Base-by-base conservation (phyloP, 2,888 invertebrate genomes). In the Andricus quercusramuli region DNA sequence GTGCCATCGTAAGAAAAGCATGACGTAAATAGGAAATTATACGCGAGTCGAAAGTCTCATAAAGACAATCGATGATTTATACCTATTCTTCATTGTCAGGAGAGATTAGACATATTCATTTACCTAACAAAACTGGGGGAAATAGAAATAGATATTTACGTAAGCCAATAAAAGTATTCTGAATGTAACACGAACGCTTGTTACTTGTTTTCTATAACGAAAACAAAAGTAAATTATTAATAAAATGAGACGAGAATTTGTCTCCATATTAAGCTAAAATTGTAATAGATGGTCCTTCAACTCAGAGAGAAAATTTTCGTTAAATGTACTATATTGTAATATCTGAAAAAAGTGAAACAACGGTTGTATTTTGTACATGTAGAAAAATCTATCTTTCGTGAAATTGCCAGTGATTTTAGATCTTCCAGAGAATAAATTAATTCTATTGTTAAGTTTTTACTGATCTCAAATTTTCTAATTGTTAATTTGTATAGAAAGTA, bases 1-100 rank as follows among this genome's bases (percentile, higher is more conserved):
- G 74, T 74, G 74, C 74, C 74, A 74, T 56, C 32, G 74, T 59
- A 59, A 29, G 29, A 29, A 74, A 56, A 74, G 56, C 32, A n/a
- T 64, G 64, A 17, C 64, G 32, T 74, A 32, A 74, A n/a, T 74
- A 56, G 51, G 3, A 74, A 74, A 56, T 32, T 13, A 51, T 59
- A 20, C 74, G 22, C 56, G 59, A 56, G 1, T 74, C 47, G n/a
- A 74, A n/a, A 32, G 51, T 56, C 32, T 56, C 17, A 32, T 25
- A 29, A 70, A 15, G 29, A 17, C 68, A 32, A 56, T 29, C 17
- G 32, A 29, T n/a, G 11, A 74, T 56, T 74, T 29, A 44, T 44
- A 56, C 13, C 51, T 15, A 47, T 47, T 70, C 47, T 47, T 44
- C 47, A 25, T 47, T 74, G 56, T 74, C 32, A 64, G 5, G 17